A percentile compares a stretch with the other conserved stretches of the same genome.
Evolutionary conservation across 2,797 vertebrate species (phyloP).

Genomic region (Peromyscus eremicus): DNA sequence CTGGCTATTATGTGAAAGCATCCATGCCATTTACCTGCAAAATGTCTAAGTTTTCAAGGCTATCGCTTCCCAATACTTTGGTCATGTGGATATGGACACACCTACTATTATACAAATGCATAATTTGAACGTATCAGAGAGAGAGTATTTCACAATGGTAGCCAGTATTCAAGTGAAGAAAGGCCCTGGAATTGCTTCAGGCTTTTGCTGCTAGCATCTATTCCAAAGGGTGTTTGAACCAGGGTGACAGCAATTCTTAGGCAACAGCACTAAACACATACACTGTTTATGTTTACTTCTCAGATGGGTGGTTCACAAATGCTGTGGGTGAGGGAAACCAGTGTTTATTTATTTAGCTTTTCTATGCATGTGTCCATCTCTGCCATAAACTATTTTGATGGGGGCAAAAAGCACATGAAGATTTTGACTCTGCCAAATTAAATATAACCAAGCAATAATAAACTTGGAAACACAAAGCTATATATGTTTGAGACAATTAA

Average conservation of each 20-base stretch:
- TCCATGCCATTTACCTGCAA: background rate
- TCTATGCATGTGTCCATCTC: background rate
- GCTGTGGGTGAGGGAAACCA: background rate
- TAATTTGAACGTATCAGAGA: background rate
- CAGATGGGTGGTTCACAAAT: background rate
- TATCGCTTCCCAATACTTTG: background rate
- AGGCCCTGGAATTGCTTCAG: background rate
- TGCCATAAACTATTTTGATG: background rate
- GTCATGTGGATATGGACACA: background rate
- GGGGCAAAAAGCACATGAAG: background rate
- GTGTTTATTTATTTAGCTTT: background rate
- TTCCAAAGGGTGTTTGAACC: background rate
- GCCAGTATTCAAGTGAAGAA: background rate
- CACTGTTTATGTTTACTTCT: background rate
- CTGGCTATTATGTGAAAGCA: background rate
- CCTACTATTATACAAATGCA: background rate
- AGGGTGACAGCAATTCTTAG: background rate
- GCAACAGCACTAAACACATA: background rate
- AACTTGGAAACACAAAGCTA: constrained; percentile 36
- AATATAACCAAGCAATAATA: background rate
- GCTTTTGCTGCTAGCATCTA: background rate
- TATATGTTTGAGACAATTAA: background rate
- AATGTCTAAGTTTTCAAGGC: constrained; percentile 3
- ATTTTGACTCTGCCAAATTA: background rate
- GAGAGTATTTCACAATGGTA: background rate